Conservation (phyloP, 92 coral and sea anemone genomes). For the Scolanthus callimorphus region DNA sequence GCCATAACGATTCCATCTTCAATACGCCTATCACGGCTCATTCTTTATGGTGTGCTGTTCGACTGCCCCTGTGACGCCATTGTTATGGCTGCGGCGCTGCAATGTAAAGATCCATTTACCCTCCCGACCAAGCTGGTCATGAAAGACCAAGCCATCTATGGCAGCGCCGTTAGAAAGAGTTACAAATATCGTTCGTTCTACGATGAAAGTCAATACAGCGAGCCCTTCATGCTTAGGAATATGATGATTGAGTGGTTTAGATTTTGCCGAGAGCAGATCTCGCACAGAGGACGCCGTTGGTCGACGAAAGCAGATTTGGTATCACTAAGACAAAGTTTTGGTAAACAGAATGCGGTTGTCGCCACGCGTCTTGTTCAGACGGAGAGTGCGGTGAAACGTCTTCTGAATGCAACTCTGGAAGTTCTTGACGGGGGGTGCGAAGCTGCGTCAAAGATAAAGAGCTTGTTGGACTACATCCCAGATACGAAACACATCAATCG, state of each 20-base stretch:
- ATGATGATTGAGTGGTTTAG: slow-evolving; percentile 16
- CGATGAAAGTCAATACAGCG: slow-evolving; percentile 21
- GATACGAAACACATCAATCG: no score
- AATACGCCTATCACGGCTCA: slow-evolving; percentile 14
- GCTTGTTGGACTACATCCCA: no score
- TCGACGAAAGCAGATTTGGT: no score
- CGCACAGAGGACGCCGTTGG: no score
- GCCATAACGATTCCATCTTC: slow-evolving; percentile 19
- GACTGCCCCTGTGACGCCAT: slow-evolving; percentile 39
- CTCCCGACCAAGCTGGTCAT: slow-evolving; percentile 3
- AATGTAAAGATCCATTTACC: background rate
- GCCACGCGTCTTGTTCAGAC: no score
- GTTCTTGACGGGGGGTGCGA: no score
- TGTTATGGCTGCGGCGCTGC: slow-evolving; percentile 32
- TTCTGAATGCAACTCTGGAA: no score
- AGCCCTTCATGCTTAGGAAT: slow-evolving; percentile 26
- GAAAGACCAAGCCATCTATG: slow-evolving; percentile 13
- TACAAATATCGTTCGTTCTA: slow-evolving; percentile 1
- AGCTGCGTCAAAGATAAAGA: no score
- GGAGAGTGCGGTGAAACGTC: no score
- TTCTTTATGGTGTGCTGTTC: slow-evolving; percentile 14
- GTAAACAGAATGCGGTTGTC: no score
- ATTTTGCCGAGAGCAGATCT: no score
- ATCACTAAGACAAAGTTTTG: no score
- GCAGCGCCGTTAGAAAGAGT: slow-evolving; percentile 9